Base-by-base conservation (phyloP, 1,140 invertebrate genomes). In the Aphelinus atriplicis region DNA sequence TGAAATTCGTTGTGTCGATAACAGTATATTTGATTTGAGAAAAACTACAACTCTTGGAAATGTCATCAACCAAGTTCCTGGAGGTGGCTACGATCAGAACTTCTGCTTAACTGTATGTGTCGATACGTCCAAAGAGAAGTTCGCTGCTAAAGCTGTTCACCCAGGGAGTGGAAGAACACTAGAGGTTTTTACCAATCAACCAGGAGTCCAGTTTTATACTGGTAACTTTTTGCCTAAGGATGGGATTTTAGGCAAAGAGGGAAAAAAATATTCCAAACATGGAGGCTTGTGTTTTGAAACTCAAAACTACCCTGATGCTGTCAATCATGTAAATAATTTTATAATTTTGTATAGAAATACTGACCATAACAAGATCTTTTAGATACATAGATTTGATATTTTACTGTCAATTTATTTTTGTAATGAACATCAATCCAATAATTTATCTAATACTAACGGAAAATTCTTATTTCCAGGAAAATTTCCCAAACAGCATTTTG, bases 201-300 rank as follows among this genome's bases (percentile, higher is more conserved):
- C 95, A 0, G 96, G 96, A 6, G 90, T 98, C 7, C 96, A 97
- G 81, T 93, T 98, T 79, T 98, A 98, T 82, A 97, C 96, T 0
- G 87, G 90, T 0, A 94, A 96, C 83, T 93, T 89, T 82, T 84
- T 98, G 2, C 94, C 94, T 0, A 62, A 71, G 0, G 69, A 66
- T 3, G 89, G 88, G 82, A 81, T 94, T 9, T 67, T 81, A 42
- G 96, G 96, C 3, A 97, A 97, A 88, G 84, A 87, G 1, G 92
- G 91, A 7, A 87, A 86, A 0, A 81, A 84, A 0, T 98, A 97
- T 82, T 89, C 90, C 9, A 92, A 92, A 77, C 95, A 97, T 78
- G 93, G 92, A 1, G 95, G 92, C 1, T 93, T 98, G 77, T 97
- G 95, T 82, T 87, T 98, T 53, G 96, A 98, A 86, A 96, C 97